Percentiles rank a stretch among this genome's conserved stretches.
Evolutionary conservation across 2,888 invertebrate genomes (phyloP).

Genomic region (Rhopalosiphum nymphaeae): DNA sequence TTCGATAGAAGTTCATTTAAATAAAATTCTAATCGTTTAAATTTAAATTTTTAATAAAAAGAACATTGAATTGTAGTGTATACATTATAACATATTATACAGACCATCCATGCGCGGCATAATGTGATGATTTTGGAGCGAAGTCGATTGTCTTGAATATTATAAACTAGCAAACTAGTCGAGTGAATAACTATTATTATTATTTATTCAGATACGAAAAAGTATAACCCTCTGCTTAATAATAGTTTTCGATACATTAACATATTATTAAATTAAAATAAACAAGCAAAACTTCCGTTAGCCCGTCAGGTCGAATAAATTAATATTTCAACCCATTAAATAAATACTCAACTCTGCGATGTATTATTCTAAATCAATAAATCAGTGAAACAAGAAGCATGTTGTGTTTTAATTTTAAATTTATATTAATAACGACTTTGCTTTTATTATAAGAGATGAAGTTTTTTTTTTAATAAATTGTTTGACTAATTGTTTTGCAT

Average conservation of each 20-base stretch:
- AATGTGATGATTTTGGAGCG: background rate
- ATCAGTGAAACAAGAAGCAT: conserved; percentile 4
- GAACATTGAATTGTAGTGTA: background rate
- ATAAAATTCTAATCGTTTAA: background rate
- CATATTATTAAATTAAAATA: conserved; percentile 50
- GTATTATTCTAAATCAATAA: conserved; percentile 44
- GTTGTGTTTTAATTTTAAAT: conserved; percentile 20
- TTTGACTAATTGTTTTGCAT: conserved; percentile 5
- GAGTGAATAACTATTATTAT: conserved; percentile 23
- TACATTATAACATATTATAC: background rate
- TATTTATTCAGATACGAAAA: conserved; percentile 24
- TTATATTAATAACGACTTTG: background rate
- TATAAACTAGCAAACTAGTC: background rate
- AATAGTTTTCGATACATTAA: conserved; percentile 41
- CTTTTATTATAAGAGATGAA: background rate
- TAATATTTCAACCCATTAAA: conserved; percentile 32
- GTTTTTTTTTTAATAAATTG: background rate
- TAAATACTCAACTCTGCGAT: background rate
- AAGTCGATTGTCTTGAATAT: background rate
- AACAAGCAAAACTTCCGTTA: conserved; percentile 43
- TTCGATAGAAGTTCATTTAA: background rate
- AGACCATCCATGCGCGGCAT: background rate
- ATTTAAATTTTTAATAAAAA: background rate
- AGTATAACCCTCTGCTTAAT: background rate
- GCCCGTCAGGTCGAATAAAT: conserved; percentile 51